These are phyloP conservation scores for Ichneumoninae sp. DNA, from an alignment of 2,888 invertebrate genomes.

Conservation along the genomic window DNA sequence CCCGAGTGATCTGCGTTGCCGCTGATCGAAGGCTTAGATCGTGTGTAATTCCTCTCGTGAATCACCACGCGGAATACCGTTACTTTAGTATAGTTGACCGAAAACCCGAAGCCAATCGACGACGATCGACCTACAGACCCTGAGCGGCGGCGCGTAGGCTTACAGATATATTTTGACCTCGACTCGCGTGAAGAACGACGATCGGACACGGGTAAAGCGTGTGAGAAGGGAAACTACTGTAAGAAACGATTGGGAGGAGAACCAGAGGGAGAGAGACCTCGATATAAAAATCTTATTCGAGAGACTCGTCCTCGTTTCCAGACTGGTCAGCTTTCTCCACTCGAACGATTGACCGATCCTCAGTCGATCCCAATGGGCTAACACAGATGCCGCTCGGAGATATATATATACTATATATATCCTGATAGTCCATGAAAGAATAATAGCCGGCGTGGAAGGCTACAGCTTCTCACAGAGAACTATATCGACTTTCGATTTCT, in stretches of 20 bases:
- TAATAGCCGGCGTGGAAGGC: background rate
- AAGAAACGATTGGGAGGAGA: slow-evolving; percentile 33
- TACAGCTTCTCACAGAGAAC: background rate
- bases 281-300: slow-evolving; percentile 74
- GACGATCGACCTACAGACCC: slow-evolving; percentile 58
- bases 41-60: slow-evolving; percentile 21
- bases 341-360: slow-evolving; percentile 60
- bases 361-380: slow-evolving; percentile 37
- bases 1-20: slow-evolving; percentile 20
- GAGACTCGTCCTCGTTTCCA: slow-evolving; percentile 77
- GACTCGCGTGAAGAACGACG: slow-evolving; percentile 20
- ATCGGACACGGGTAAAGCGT: slow-evolving; percentile 34
- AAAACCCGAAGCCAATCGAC: slow-evolving; percentile 45
- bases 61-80: slow-evolving; percentile 56
- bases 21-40: slow-evolving; percentile 23
- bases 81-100: slow-evolving; percentile 49
- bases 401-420: background rate
- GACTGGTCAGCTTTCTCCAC: slow-evolving; percentile 77
- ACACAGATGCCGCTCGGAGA: slow-evolving; percentile 24
- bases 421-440: slow-evolving; percentile 49
- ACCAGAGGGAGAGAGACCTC: slow-evolving; percentile 21
- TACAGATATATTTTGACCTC: slow-evolving; percentile 49
- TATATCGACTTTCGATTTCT: slow-evolving; percentile 60
- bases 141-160: slow-evolving; percentile 2
- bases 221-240: slow-evolving; percentile 45